phyloP scores from a whole-genome alignment of 2,113 vertebrate genomes.

The Phalacrocorax aristotelis region DNA sequence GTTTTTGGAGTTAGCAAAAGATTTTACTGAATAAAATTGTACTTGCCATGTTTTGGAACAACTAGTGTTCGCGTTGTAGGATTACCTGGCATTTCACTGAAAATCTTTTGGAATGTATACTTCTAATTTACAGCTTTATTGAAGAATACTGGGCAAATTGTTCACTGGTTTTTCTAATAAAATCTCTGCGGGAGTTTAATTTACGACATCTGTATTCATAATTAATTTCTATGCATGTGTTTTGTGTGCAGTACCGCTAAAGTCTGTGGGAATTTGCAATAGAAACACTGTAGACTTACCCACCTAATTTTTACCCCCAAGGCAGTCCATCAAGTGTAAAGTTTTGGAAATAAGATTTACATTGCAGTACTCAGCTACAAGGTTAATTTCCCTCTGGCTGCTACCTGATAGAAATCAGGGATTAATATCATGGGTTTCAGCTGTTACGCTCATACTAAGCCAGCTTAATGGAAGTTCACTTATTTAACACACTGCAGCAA shows the following conservation, averaged over 20 bases:
- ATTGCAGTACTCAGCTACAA: not conserved
- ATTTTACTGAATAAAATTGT: not conserved
- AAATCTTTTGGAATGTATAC: not conserved
- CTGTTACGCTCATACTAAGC: not conserved
- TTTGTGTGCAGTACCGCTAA: not conserved
- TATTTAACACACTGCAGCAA: not conserved
- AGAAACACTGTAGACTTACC: not conserved
- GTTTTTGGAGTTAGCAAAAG: not conserved
- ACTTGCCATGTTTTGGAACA: not conserved
- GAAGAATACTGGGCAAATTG: slow-evolving; percentile 5
- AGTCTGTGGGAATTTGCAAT: not conserved
- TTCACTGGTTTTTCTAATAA: slow-evolving; percentile 19
- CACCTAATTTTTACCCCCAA: not conserved
- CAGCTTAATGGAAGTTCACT: not conserved
- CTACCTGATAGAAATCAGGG: slow-evolving; percentile 9
- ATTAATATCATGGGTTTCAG: slow-evolving; percentile 16
- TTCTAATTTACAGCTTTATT: slow-evolving; percentile 13
- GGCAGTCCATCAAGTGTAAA: not conserved
- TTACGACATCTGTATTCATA: not conserved
- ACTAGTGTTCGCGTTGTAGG: not conserved
- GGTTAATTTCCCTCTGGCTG: slow-evolving; percentile 11
- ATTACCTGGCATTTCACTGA: not conserved
- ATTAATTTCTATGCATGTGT: slow-evolving; percentile 3
- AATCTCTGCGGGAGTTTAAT: not conserved
- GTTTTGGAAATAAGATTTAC: slow-evolving; percentile 13